Percentiles rank a stretch among this genome's conserved stretches.
These are phyloP conservation scores for Neolamprologus brichardi DNA, from an alignment of 2,113 vertebrate species.

Conservation along the genomic window DNA sequence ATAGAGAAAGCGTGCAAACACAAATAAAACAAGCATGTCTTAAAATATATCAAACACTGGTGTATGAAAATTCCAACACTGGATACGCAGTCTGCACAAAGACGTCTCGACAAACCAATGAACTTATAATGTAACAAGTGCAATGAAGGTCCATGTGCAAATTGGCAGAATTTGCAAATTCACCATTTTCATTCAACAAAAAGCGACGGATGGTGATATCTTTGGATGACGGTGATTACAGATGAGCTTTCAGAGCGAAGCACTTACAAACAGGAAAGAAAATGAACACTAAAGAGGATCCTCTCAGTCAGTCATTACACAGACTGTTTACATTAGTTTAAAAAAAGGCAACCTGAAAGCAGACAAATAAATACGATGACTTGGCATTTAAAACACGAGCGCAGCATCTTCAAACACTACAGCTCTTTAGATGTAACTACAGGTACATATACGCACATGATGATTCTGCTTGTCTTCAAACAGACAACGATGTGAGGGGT, in stretches of 20 bases:
- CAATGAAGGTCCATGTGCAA: conserved; percentile 40
- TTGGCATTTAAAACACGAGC: conserved; percentile 49
- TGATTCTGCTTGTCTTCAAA: conserved; percentile 28
- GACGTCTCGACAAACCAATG: background rate
- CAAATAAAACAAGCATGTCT: background rate
- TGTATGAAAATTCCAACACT: background rate
- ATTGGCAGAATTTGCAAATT: conserved; percentile 15
- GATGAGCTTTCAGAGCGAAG: background rate
- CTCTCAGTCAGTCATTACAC: background rate
- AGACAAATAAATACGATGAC: conserved; percentile 57
- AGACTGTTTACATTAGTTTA: background rate
- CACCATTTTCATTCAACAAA: background rate
- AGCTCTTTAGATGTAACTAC: conserved; percentile 13
- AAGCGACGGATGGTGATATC: conserved; percentile 6
- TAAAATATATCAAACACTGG: conserved; percentile 2
- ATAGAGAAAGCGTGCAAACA: background rate
- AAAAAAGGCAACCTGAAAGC: conserved; percentile 64
- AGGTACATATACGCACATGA: background rate
- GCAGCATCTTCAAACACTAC: conserved; percentile 33
- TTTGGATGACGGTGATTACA: conserved; percentile 27
- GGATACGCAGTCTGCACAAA: background rate
- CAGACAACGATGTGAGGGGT: conserved; percentile 5
- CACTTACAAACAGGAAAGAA: background rate
- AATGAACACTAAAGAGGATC: background rate
- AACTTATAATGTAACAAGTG: conserved; percentile 29